These are phyloP conservation scores for Acipenser ruthenus DNA, from an alignment of 2,797 vertebrate species.

Conservation along the genomic window DNA sequence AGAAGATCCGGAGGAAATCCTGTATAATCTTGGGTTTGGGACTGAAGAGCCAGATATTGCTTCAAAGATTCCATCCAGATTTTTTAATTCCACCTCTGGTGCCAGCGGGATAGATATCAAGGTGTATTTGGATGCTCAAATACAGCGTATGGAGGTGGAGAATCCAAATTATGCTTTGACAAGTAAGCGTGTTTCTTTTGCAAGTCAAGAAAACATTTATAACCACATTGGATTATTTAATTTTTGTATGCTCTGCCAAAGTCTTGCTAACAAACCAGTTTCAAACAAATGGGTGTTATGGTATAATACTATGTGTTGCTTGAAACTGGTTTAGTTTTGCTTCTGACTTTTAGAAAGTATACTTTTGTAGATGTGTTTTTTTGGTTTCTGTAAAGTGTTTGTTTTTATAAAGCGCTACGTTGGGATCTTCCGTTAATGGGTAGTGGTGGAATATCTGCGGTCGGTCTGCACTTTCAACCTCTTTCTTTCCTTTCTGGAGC, in stretches of 20 bases:
- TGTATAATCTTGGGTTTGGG: slow-evolving; percentile 94
- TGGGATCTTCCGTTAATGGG: too few species aligned
- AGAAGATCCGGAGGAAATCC: slow-evolving; percentile 92
- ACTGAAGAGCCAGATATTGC: slow-evolving; percentile 88
- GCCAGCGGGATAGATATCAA: slow-evolving; percentile 94
- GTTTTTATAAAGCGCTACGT: too few species aligned
- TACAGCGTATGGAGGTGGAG: slow-evolving; percentile 94
- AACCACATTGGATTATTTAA: not conserved
- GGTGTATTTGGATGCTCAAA: slow-evolving; percentile 89
- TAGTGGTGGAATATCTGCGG: too few species aligned
- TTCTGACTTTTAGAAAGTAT: too few species aligned
- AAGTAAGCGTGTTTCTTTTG: slow-evolving; percentile 61
- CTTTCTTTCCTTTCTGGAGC: too few species aligned
- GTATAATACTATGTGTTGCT: too few species aligned
- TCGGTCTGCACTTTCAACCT: too few species aligned
- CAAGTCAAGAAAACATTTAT: too few species aligned
- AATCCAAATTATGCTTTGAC: slow-evolving; percentile 95
- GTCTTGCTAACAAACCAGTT: slow-evolving; percentile 32
- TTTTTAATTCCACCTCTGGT: slow-evolving; percentile 77
- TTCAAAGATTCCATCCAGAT: slow-evolving; percentile 85
- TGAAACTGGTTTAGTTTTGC: too few species aligned
- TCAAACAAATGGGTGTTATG: too few species aligned
- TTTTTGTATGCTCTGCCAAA: slow-evolving; percentile 38
- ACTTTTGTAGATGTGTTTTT: too few species aligned
- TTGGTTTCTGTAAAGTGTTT: too few species aligned